Base-by-base conservation (phyloP, 2,113 vertebrate species). In the Dendropsophus ebraccatus region DNA sequence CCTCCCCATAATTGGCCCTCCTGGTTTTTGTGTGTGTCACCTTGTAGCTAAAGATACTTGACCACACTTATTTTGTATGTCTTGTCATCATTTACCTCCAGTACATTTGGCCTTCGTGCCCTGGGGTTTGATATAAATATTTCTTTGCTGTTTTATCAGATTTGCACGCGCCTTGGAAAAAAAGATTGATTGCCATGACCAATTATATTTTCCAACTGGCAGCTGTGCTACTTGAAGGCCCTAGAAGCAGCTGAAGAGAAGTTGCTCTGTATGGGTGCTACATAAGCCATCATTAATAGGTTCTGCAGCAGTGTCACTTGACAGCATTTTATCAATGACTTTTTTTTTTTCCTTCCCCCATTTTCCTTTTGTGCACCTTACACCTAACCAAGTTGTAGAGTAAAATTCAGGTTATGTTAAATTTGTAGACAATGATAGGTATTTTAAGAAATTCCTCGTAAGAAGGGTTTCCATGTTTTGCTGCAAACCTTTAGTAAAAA, bases 381-480 rank as follows among this genome's bases (percentile, higher is more conserved):
- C 23, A n/a, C 74, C 17, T 1, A 52, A 30, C 25, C 1, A 35
- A 50, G 50, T 6, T 5, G 25, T 76, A 14, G 28, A 11, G 28
- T 30, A 3, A 35, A 37, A 37, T 19, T 7, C 65, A 69, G 17
- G 1, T n/a, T 11, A 4, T 35, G 5, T 28, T 30, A 50, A 28
- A 19, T 8, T 77, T 32, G 47, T 21, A 25, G 74, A 25, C 30
- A 25, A 9, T 32, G 35, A 54, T 32, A 17, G 5, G 32, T 54
- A 52, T 19, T 54, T 21, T 2, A 30, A 47, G 19, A 7, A 60
- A 82, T 86, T 86, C 72, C 83, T 81, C 74, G 41, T 78, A 89
- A 77, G 82, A 87, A 72, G 81, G 74, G 75, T 90, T 91, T 90
- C 77, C 9, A 17, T 88, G 88, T 90, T 92, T 91, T 81, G 1